Conservation (phyloP, 2,888 invertebrate species). For the Amphipoea lucens region DNA sequence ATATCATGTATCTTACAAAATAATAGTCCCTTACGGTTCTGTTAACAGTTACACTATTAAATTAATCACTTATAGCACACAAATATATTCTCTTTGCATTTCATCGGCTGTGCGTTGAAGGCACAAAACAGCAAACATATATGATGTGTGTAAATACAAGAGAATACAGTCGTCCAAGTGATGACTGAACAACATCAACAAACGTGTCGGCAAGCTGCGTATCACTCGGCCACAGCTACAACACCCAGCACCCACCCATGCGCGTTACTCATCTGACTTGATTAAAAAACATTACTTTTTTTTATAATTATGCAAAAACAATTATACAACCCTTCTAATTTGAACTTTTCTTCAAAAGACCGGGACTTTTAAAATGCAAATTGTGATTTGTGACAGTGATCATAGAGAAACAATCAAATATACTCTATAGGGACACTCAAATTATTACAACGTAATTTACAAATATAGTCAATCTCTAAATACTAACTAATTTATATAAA, state of each 20-base stretch:
- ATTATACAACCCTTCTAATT: conserved; percentile 83
- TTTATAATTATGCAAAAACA: conserved; percentile 83
- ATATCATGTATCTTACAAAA: conserved; percentile 77
- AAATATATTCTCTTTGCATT: conserved; percentile 65
- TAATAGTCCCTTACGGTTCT: conserved; percentile 76
- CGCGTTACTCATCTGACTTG: conserved; percentile 79
- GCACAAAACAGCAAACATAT: conserved; percentile 39
- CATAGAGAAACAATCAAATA: conserved; percentile 84
- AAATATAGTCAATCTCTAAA: conserved; percentile 88
- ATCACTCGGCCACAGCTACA: conserved; percentile 73
- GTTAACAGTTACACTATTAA: conserved; percentile 66
- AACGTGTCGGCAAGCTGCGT: conserved; percentile 59
- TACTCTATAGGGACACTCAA: conserved; percentile 86
- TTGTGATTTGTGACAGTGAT: conserved; percentile 89
- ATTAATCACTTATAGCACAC: conserved; percentile 58
- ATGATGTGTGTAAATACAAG: conserved; percentile 38
- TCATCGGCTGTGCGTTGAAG: conserved; percentile 45
- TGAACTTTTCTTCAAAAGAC: conserved; percentile 80
- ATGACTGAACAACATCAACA: conserved; percentile 47
- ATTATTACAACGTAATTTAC: conserved; percentile 88
- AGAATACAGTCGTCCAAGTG: conserved; percentile 49
- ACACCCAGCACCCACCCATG: conserved; percentile 80
- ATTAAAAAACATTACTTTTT: conserved; percentile 76
- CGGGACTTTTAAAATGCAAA: conserved; percentile 83
- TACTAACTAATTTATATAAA: conserved; percentile 85